Evolutionary conservation across 2,888 invertebrate genomes (phyloP).

Genomic region (Morpho helenor): DNA sequence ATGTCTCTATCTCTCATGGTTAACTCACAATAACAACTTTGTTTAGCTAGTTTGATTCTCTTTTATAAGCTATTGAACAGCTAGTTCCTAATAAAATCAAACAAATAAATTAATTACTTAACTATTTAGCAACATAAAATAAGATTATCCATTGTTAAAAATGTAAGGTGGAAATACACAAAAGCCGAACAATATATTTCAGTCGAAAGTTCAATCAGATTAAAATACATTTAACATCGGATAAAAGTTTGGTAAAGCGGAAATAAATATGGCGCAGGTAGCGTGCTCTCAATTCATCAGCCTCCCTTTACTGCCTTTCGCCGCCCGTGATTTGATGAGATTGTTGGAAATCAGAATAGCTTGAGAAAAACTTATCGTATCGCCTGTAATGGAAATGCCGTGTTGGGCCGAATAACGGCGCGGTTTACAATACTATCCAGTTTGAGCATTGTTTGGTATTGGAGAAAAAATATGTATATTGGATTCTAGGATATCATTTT

Average conservation of each 20-base stretch:
- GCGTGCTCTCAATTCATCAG: slow-evolving; percentile 73
- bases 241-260: slow-evolving; percentile 70
- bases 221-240: slow-evolving; percentile 75
- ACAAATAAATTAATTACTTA: not conserved
- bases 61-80: too few relatives aligned
- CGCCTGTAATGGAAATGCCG: slow-evolving; percentile 56
- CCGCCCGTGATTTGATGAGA: slow-evolving; percentile 71
- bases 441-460: slow-evolving; percentile 17
- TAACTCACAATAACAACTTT: too few relatives aligned
- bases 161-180: slow-evolving; percentile 3
- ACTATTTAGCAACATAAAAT: not conserved
- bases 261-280: slow-evolving; percentile 72
- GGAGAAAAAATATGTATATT: slow-evolving; percentile 7
- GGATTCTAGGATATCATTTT: slow-evolving; percentile 3
- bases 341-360: slow-evolving; percentile 72
- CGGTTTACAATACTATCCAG: slow-evolving; percentile 28
- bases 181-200: slow-evolving; percentile 53
- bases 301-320: slow-evolving; percentile 63
- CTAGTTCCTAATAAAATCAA: too few relatives aligned
- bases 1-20: too few relatives aligned
- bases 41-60: too few relatives aligned
- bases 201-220: slow-evolving; percentile 74
- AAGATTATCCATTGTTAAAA: not conserved
- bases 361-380: slow-evolving; percentile 51
- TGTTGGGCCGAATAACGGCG: slow-evolving; percentile 40